Base-by-base conservation (phyloP, 2,888 invertebrate genomes). In the Tetragonula carbonaria region DNA sequence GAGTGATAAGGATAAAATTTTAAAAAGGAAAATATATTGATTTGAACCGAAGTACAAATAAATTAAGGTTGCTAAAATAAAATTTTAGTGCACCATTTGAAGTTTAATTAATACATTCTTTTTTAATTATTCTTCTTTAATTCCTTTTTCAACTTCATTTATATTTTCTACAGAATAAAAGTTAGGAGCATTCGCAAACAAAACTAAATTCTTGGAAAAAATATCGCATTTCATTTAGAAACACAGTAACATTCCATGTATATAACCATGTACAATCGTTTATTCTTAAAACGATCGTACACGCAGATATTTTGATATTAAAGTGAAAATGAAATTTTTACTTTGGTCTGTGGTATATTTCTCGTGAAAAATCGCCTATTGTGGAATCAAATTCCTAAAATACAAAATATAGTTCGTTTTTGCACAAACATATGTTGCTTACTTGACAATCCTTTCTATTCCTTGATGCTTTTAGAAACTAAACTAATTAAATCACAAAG, bases 231-330 rank as follows among this genome's bases (percentile, higher is more conserved):
- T 63, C 53, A 78, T 21, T 38, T 55, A 77, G 13, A n/a, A 80
- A 50, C 51, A 53, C 28, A 38, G 55, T 72, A 78, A 73, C 84
- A 86, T 86, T 86, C 85, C 85, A 66, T 66, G 73, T 78, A 78
- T 45, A 66, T 76, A 45, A 45, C 8, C 5, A 59, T 59, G 13
- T 23, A 14, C 11, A 83, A 79, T 78, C 55, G 18, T 78, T 81
- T 73, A 73, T 73, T 74, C 65, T 28, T 62, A 23, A 81, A 62
- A 74, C 50, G 21, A 62, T 18, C 55, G 14, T 66, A 38, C 73
- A 85, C 62, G 18, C 28, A 53, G 63, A 78, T 75, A 78, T 84
- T 82, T 82, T 78, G 28, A 78, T 78, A 77, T 67, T 45, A n/a
- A 78, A 78, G 55, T 23, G 45, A 53, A 21, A 45, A 57, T n/a